These are phyloP conservation scores for Elymnias hypermnestra DNA, from an alignment of 1,140 invertebrate genomes.

Conservation along the genomic window DNA sequence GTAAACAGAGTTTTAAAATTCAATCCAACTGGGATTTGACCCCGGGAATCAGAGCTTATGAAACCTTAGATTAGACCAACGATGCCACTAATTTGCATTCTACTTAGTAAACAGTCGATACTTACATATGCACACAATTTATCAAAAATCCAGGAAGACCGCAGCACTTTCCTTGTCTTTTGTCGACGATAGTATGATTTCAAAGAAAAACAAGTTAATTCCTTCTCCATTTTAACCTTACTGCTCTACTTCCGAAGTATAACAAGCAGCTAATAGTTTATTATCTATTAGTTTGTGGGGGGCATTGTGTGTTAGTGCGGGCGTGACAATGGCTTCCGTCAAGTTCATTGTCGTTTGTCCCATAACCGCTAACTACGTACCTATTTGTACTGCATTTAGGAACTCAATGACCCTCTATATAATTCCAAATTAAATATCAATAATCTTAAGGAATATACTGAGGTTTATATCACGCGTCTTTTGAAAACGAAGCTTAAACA, in stretches of 20 bases:
- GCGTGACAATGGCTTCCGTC: conserved; percentile 68
- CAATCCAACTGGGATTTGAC: too few relatives aligned
- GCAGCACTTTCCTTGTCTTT: background rate
- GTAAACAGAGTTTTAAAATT: too few relatives aligned
- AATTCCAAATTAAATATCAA: too few relatives aligned
- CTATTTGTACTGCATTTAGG: background rate
- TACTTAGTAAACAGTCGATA: too few relatives aligned
- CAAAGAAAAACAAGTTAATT: background rate
- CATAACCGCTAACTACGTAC: conserved; percentile 4
- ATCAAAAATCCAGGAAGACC: background rate
- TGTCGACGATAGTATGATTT: background rate
- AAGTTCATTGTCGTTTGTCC: conserved; percentile 66
- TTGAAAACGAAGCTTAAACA: too few relatives aligned
- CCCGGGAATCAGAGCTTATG: too few relatives aligned
- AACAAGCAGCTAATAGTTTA: conserved; percentile 21
- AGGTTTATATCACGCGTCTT: too few relatives aligned
- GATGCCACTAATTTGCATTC: too few relatives aligned
- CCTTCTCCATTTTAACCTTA: conserved; percentile 3
- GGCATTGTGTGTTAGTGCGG: conserved; percentile 54
- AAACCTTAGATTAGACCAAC: too few relatives aligned
- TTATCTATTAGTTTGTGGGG: conserved; percentile 24
- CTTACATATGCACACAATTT: too few relatives aligned
- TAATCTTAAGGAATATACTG: too few relatives aligned
- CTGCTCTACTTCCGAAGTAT: conserved; percentile 14
- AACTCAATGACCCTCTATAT: too few relatives aligned